phyloP scores from a whole-genome alignment of 2,797 vertebrate species.

The Phoeniculus purpureus region DNA sequence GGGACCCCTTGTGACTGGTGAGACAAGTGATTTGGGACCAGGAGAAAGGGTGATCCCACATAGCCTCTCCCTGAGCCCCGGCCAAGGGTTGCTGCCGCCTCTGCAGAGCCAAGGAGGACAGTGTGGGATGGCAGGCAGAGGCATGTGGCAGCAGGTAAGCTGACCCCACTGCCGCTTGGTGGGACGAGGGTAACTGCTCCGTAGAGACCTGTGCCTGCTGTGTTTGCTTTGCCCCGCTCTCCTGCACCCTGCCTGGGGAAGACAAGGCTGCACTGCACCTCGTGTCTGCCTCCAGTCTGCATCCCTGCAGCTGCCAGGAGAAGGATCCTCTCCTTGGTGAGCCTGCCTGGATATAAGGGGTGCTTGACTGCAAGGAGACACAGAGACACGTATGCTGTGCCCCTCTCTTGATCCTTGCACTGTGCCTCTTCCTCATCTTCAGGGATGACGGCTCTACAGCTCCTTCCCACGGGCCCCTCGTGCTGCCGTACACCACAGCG shows the following conservation, averaged over 20 bases:
- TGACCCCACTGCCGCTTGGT: background rate
- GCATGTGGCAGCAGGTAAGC: background rate
- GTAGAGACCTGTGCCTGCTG: background rate
- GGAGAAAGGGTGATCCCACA: background rate
- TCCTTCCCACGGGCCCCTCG: background rate
- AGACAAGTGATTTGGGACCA: background rate
- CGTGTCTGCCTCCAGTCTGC: background rate
- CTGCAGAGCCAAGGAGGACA: background rate
- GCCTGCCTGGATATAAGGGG: background rate
- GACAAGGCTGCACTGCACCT: background rate
- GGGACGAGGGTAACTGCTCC: background rate
- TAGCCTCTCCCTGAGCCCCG: background rate
- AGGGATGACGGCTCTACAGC: background rate
- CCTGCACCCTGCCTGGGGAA: background rate
- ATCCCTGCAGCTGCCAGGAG: background rate
- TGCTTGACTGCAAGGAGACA: background rate
- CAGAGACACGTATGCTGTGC: background rate
- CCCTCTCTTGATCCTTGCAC: background rate
- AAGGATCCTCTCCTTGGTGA: background rate
- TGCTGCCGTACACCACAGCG: background rate
- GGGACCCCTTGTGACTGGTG: background rate
- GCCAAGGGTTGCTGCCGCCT: background rate
- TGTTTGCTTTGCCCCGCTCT: background rate
- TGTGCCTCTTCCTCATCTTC: background rate
- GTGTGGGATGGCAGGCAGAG: background rate